These are phyloP conservation scores for Troides oblongomaculatus DNA, from an alignment of 2,888 invertebrate genomes.

Conservation along the genomic window DNA sequence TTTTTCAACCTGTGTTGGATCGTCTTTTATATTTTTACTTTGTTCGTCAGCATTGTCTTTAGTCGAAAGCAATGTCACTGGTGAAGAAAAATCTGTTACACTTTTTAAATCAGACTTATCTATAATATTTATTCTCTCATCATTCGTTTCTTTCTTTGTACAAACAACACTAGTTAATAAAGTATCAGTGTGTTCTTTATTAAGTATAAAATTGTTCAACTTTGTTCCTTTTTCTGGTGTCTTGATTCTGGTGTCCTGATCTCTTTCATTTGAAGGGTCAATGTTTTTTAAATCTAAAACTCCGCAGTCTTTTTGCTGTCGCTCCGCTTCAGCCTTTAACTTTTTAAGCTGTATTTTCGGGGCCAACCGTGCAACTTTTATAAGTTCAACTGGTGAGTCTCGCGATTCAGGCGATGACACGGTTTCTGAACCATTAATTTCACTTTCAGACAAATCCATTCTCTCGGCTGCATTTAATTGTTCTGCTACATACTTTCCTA, in stretches of 20 bases:
- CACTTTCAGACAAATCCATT: constrained; percentile 65
- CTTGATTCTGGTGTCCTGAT: constrained; percentile 10
- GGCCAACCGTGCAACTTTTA: constrained; percentile 77
- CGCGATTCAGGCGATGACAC: constrained; percentile 63
- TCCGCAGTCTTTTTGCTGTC: constrained; percentile 51
- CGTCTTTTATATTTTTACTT: constrained; percentile 11
- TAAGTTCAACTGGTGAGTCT: constrained; percentile 72
- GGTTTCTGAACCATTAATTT: constrained; percentile 65
- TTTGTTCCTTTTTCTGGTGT: constrained; percentile 18
- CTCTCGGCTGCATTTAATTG: constrained; percentile 71
- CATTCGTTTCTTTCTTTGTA: not conserved
- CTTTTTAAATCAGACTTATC: constrained; percentile 1
- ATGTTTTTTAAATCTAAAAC: constrained; percentile 33
- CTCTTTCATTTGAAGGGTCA: constrained; percentile 29
- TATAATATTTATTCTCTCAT: not conserved
- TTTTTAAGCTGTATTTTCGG: constrained; percentile 77
- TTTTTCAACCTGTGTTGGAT: constrained; percentile 6
- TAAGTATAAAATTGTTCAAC: constrained; percentile 18
- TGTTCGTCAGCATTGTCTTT: constrained; percentile 1
- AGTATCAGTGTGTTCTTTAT: constrained; percentile 1
- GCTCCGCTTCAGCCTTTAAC: constrained; percentile 73
- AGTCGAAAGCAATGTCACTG: not conserved
- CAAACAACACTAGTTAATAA: constrained; percentile 2
- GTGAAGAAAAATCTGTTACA: not conserved
- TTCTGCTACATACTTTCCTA: constrained; percentile 76